These are phyloP conservation scores for Nephrotoma flavescens DNA, from an alignment of 2,888 invertebrate species.

Conservation along the genomic window DNA sequence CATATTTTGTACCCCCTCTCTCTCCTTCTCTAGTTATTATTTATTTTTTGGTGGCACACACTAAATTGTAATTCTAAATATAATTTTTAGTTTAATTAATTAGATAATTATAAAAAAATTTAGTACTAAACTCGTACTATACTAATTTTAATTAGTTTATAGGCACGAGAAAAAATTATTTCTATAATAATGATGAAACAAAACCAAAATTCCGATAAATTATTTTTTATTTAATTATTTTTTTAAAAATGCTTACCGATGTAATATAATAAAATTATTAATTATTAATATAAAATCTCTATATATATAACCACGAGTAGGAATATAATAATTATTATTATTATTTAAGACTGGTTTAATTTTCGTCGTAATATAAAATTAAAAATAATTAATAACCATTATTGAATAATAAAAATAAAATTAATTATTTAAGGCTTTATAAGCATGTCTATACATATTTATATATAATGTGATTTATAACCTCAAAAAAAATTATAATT, in stretches of 20 bases:
- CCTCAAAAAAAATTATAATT: not conserved
- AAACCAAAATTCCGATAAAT: not conserved
- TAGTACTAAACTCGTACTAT: not conserved
- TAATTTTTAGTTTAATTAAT: not conserved
- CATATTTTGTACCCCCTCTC: not conserved
- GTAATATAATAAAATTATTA: not conserved
- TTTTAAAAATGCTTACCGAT: not conserved
- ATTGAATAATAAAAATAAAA: not conserved
- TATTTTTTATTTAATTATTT: not conserved
- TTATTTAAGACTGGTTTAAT: not conserved
- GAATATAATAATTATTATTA: not conserved
- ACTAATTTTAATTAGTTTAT: not conserved
- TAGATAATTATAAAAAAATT: not conserved
- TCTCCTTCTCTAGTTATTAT: not conserved
- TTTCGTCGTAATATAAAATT: not conserved
- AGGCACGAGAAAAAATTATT: not conserved
- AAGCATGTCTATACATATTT: not conserved
- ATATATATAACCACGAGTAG: not conserved
- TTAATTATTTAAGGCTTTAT: not conserved
- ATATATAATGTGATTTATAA: not conserved
- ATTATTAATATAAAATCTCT: not conserved
- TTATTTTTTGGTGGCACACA: not conserved
- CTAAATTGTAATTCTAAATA: not conserved
- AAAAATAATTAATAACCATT: not conserved
- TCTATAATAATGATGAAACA: not conserved